These are phyloP conservation scores for Ptyas mucosa DNA, from an alignment of 2,113 vertebrate species.

Conservation along the genomic window DNA sequence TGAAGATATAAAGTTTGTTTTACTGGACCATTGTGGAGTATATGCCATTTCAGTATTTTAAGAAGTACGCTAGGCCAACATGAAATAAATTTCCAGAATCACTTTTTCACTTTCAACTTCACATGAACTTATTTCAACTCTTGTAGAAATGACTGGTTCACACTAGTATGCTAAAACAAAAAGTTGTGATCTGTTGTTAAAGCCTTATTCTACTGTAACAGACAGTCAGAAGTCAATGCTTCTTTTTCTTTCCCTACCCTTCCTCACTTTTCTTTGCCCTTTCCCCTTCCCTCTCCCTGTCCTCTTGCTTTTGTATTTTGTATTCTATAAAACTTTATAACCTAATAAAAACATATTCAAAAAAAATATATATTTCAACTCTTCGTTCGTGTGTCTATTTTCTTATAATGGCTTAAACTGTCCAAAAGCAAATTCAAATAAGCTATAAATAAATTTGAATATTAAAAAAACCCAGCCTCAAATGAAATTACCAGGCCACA, in stretches of 20 bases:
- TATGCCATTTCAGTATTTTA: background rate
- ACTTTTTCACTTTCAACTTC: background rate
- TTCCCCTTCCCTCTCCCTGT: no score
- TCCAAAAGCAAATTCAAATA: background rate
- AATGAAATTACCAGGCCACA: slow-evolving; percentile 74
- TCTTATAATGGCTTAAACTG: background rate
- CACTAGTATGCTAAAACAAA: no score
- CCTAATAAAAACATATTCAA: no score
- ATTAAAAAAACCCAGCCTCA: background rate
- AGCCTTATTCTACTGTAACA: no score
- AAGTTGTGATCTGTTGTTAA: no score
- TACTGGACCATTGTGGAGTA: background rate
- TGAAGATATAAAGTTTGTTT: background rate
- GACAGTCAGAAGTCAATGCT: no score
- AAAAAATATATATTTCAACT: background rate
- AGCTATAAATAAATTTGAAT: background rate
- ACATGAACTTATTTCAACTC: background rate
- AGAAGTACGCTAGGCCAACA: background rate
- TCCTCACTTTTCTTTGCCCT: no score
- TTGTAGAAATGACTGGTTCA: no score
- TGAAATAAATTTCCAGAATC: background rate
- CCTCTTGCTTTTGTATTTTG: no score
- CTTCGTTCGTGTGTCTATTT: background rate
- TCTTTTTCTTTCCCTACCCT: no score
- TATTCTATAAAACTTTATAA: no score